phyloP scores from a whole-genome alignment of 1,140 invertebrate genomes.

The Coenobita brevimanus region DNA sequence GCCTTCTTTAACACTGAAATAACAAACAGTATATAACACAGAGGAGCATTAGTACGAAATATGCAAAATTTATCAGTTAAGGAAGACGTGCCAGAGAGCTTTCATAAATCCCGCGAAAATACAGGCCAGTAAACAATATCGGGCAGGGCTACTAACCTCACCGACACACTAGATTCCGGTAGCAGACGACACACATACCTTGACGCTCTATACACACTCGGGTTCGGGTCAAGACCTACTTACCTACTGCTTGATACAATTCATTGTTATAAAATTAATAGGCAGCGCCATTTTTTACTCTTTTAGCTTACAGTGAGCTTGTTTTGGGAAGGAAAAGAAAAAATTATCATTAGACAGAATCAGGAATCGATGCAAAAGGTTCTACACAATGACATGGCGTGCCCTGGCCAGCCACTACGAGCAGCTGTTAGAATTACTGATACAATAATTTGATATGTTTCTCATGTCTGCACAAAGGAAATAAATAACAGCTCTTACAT shows the following conservation, averaged over 20 bases:
- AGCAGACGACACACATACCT: no score
- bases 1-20: no score
- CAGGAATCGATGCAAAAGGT: constrained; percentile 63
- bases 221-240: neutral
- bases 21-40: no score
- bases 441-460: neutral
- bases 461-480: neutral
- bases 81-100: no score
- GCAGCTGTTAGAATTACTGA: neutral
- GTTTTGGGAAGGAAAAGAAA: constrained; percentile 6
- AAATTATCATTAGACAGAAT: constrained; percentile 45
- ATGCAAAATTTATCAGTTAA: no score
- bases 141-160: no score
- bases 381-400: constrained; percentile 52
- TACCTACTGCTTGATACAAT: constrained; percentile 13
- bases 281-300: constrained; percentile 15
- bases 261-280: constrained; percentile 40
- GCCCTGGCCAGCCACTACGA: constrained; percentile 48
- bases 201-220: no score
- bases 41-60: no score
- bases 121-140: no score
- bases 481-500: neutral
- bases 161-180: no score
- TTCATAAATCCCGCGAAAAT: no score
- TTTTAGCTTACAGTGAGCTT: constrained; percentile 60